A percentile compares a stretch with the other conserved stretches of the same genome.
phyloP scores from a whole-genome alignment of 1,140 invertebrate genomes.

The Trachelipus rathkii region DNA sequence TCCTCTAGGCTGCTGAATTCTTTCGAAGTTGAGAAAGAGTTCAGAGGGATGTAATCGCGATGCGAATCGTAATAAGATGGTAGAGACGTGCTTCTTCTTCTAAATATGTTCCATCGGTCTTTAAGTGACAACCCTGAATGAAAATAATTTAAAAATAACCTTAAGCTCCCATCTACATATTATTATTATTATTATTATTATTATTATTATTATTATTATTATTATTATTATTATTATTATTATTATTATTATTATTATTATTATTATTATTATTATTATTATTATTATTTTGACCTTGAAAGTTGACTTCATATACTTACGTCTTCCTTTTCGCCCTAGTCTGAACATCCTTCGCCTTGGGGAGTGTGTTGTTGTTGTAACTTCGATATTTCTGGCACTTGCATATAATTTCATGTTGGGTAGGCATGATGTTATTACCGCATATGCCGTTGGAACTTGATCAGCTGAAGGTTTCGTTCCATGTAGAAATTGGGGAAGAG shows the following conservation, averaged over 20 bases:
- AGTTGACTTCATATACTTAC: neutral
- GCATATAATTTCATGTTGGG: neutral
- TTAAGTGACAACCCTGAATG: neutral
- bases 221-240: too few relatives aligned
- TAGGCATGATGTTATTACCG: conserved; percentile 55
- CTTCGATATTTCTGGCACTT: neutral
- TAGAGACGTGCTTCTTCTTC: neutral
- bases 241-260: too few relatives aligned
- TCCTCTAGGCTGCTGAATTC: too few relatives aligned
- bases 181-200: too few relatives aligned
- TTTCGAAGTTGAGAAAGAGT: neutral
- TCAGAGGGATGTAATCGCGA: neutral
- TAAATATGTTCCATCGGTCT: neutral
- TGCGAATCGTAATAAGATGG: neutral
- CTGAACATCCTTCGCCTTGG: neutral
- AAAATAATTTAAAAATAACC: neutral
- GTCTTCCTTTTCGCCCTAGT: neutral
- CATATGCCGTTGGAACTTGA: conserved; percentile 59
- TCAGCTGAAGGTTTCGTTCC: conserved; percentile 56
- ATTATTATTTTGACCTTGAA: too few relatives aligned
- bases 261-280: too few relatives aligned
- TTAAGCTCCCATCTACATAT: too few relatives aligned
- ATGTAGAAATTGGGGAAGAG: conserved; percentile 56
- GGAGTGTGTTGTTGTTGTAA: neutral
- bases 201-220: too few relatives aligned